Conservation (phyloP, 2,888 invertebrate genomes). For the Fragum sueziense region DNA sequence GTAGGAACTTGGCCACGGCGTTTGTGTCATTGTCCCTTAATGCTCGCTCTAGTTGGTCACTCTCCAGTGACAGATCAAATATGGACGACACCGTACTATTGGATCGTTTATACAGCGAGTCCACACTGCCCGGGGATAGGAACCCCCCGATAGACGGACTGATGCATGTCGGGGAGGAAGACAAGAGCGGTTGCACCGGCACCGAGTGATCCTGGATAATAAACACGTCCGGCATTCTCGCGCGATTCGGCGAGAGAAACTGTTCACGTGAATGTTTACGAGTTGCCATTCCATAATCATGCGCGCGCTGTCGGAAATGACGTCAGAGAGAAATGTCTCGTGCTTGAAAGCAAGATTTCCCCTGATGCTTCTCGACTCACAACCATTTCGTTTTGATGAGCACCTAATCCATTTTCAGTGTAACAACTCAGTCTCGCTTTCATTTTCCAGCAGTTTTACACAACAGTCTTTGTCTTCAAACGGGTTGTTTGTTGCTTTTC, state of each 20-base stretch:
- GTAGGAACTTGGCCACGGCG: constrained; percentile 83
- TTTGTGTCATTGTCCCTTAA: constrained; percentile 84
- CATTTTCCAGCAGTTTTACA: too few species aligned
- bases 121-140: constrained; percentile 53
- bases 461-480: too few species aligned
- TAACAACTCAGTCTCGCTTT: too few species aligned
- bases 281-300: constrained; percentile 44
- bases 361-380: too few species aligned
- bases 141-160: constrained; percentile 44
- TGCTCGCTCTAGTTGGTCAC: constrained; percentile 84
- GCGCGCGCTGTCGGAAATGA: not conserved
- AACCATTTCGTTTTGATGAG: too few species aligned
- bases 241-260: constrained; percentile 48
- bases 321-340: not conserved
- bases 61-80: constrained; percentile 83
- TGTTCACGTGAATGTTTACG: constrained; percentile 51
- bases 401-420: too few species aligned
- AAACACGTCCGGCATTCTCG: constrained; percentile 57
- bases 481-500: too few species aligned
- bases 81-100: constrained; percentile 83
- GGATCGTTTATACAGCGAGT: constrained; percentile 61
- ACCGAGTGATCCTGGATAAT: constrained; percentile 53
- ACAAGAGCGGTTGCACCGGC: not conserved
- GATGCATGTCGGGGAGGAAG: constrained; percentile 15
- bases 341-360: too few species aligned